Conservation (phyloP, 2,797 vertebrate genomes). For the Hippopotamyrus pictus region DNA sequence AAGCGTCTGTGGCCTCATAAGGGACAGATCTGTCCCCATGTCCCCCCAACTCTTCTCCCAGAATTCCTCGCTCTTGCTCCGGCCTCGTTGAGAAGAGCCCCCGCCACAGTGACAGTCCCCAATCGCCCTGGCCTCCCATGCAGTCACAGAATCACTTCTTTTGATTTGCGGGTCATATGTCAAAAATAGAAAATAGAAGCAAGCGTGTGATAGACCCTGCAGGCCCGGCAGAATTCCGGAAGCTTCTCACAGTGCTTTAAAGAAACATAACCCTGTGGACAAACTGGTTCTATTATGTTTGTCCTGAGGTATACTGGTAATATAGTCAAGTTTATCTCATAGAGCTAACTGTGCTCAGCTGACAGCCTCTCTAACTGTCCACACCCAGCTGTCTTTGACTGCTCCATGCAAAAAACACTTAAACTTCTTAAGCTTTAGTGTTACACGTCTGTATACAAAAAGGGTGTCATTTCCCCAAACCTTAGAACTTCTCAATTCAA, state of each 20-base stretch:
- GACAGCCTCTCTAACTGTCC: not conserved
- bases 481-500: not conserved
- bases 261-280: not conserved
- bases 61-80: not conserved
- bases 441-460: not conserved
- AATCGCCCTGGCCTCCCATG: not conserved
- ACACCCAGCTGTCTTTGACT: not conserved
- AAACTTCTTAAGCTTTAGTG: not conserved
- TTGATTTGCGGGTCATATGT: not conserved
- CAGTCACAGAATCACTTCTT: not conserved
- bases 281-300: not conserved
- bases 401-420: not conserved
- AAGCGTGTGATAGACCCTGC: not conserved
- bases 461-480: not conserved
- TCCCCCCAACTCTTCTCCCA: not conserved
- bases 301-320: not conserved
- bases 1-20: not conserved
- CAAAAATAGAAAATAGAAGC: not conserved
- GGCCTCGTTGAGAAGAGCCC: not conserved
- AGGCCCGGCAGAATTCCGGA: not conserved
- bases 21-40: not conserved
- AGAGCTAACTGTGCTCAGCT: not conserved
- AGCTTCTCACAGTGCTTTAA: not conserved
- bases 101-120: not conserved
- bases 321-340: not conserved